Evolutionary conservation across 1,140 invertebrate genomes (phyloP), one percentile per base, ranked within the genome.

Genomic region (Drosophila pectinifera): DNA sequence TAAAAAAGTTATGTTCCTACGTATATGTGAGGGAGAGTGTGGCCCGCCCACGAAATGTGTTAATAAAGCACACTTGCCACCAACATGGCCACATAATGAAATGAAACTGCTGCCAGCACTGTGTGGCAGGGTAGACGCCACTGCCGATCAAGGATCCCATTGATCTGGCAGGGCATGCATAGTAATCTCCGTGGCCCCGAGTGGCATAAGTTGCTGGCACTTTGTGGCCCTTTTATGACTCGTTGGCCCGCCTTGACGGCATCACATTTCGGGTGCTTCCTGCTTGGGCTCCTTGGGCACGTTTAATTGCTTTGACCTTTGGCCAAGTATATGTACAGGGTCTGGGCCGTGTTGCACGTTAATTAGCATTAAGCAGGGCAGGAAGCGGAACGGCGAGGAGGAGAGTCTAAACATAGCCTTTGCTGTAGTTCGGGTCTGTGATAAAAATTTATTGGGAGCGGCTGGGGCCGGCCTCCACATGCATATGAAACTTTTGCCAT

Each of bases 1-100:
- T 88, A 88, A 86, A 86, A 86, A 86, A 86, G 83, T 86, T 86
- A 86, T 89, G 59, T 63, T 57, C 22, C 45, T 18, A 49, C 28
- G 31, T 76, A 38, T 55, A 55, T 49, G 24, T 13, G 24, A 5
- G 36, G 48, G 14, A 11, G 22, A 26, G 24, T 18, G 31, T 58
- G 22, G 43, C 49, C 41, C 61, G 55, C 41, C 61, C 73, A 67
- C 67, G 54, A 80, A 89, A 89, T 89, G 88, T 90, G 88, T 90
- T 90, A 90, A 90, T 90, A 90, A 90, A 90, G 88, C 83, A 91
- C 88, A 90, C 88, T 90, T 88, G 85, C 85, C 65, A 76, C 80
- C 84, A 54, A 75, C 85, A 83, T 88, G 83, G 75, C 82, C 82
- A 90, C 80, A 88, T 86, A 86, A 86, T 86, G 82, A 86, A 86